Base-by-base conservation (phyloP, 2,113 vertebrate genomes). In the Melanerpes aurifrons region DNA sequence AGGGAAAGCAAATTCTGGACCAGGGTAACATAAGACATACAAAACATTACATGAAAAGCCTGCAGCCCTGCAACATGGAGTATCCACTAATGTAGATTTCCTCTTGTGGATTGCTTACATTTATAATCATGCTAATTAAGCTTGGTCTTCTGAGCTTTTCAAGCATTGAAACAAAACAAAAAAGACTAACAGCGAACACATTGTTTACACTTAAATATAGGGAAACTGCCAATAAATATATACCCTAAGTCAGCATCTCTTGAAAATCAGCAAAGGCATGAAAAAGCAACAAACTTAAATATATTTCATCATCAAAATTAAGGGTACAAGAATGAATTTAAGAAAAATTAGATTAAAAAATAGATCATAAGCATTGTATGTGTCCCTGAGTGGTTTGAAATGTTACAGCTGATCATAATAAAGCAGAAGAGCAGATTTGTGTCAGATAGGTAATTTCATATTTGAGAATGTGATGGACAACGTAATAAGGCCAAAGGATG, bases 401-500 rank as follows among this genome's bases (percentile, higher is more conserved):
- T 91, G 61, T 73, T 87, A 76, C n/a, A 89, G 47, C 56, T 82
- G 75, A 79, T 76, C 82, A 69, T 56, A 82, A 63, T 56, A 91
- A 89, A 18, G 61, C 57, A 87, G 79, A 91, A 70, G 35, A 91
- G 10, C 68, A 88, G 69, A 67, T 81, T 37, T 64, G 61, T 64
- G 61, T 92, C 89, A 93, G 70, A 68, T 13, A 80, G 53, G 71
- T 31, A 53, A 19, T 91, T 91, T 92, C 22, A 24, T 83, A 72
- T 90, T 48, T 90, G 76, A 86, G 76, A 86, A 69, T 48, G 68
- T 71, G 86, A 90, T 47, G 63, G 69, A 92, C 13, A 28, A 35
- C 71, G 12, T 74, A 91, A 76, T 83, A 94, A 90, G 37, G 68
- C n/a, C 61, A 88, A 87, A 88, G 28, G 82, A 81, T 47, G 7